phyloP scores from a whole-genome alignment of 2,888 invertebrate genomes.

The Mantis religiosa region DNA sequence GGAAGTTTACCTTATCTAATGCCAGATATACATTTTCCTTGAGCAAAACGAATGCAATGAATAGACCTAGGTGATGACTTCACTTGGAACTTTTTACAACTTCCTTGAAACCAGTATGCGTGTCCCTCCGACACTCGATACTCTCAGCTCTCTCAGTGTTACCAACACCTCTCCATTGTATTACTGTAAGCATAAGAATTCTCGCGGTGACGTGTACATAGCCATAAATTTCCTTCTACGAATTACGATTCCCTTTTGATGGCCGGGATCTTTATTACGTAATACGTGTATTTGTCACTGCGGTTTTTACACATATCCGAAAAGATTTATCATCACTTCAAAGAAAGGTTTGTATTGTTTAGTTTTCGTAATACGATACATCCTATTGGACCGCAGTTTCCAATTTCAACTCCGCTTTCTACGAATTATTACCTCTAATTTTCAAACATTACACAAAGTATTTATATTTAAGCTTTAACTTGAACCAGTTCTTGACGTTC shows the following conservation, averaged over 20 bases:
- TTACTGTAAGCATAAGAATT: background rate
- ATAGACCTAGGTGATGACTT: background rate
- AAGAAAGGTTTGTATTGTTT: background rate
- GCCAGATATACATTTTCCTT: background rate
- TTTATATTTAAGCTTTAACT: too few species aligned
- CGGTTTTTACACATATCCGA: background rate
- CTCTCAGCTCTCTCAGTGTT: background rate
- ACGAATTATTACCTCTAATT: too few species aligned
- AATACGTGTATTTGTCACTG: background rate
- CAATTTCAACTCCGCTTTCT: too few species aligned
- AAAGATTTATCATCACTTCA: background rate
- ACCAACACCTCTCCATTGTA: background rate
- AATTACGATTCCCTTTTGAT: background rate
- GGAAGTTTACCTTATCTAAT: background rate
- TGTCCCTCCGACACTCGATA: background rate
- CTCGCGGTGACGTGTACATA: background rate
- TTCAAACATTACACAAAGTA: too few species aligned
- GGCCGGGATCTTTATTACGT: background rate
- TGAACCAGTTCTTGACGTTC: too few species aligned
- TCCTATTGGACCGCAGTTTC: too few species aligned
- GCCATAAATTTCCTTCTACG: background rate
- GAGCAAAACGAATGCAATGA: background rate
- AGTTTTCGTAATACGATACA: too few species aligned
- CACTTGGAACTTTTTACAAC: background rate
- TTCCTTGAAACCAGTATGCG: background rate